Base-by-base conservation (phyloP, 2,888 invertebrate species). In the Aphidoletes aphidimyza region DNA sequence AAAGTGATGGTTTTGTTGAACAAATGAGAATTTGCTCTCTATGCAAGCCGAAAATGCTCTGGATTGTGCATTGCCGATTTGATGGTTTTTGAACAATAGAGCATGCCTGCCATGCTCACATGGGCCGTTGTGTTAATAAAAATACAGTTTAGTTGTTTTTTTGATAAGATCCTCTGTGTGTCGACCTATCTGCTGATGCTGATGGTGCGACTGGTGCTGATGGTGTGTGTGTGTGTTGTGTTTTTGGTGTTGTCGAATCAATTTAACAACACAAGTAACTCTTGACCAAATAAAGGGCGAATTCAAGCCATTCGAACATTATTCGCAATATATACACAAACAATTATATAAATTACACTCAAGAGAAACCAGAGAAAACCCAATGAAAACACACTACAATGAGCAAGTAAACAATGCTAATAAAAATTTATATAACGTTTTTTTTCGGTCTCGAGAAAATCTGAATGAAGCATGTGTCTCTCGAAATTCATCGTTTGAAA, bases 331-430 rank as follows among this genome's bases (percentile, higher is more conserved):
- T 69, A 69, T 69, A 69, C 54, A 54, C 69, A 69, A 69, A 36
- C 69, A 69, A 69, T 69, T 69, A 69, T 69, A 69, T 69, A 69
- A 69, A 69, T 69, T 69, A 69, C 69, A 69, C 69, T 69, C 69
- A 69, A 36, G 69, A 69, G 69, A 36, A 69, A 30, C 5, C n/a
- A n/a, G n/a, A n/a, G n/a, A 69, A 69, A 69, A 34, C 34, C 69
- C 69, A 69, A 69, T 69, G 69, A 69, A n/a, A 69, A 69, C 34
- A 36, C 69, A 69, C 36, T 36, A 69, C 69, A 69, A 69, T 69
- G 69, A 30, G 19, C 69, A 69, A 69, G 69, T 69, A 69, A 69
- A 69, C 69, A 69, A 69, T 34, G 69, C 69, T 69, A 69, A 69
- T 69, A 69, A 69, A 69, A 69, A 69, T 69, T 69, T 69, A 69